Evolutionary conservation across 2,888 invertebrate genomes (phyloP), one percentile per base, ranked within the genome.

Genomic region (Stenurella melanura): DNA sequence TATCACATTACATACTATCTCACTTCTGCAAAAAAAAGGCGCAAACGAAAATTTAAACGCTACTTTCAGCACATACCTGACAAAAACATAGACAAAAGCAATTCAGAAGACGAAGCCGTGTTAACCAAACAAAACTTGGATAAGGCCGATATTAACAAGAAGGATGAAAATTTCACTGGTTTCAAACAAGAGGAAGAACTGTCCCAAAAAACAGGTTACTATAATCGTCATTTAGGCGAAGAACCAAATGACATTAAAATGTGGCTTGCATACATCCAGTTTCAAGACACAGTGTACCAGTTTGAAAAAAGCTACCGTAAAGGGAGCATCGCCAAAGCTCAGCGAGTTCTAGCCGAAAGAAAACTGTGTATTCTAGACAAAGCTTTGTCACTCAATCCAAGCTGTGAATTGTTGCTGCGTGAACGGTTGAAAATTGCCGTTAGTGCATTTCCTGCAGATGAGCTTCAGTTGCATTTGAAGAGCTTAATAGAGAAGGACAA

Each of bases 311-410:
- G 86, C 1, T 90, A 88, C 77, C 84, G 87, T 57, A 89, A 89
- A 83, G 89, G 89, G 19, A 89, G 89, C 76, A 87, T 89, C 66
- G 90, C 89, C 1, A 90, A 90, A 83, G 90, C 89, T 17, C 85
- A 87, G 63, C 83, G 88, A 74, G 90, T 89, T n/a, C 85, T 87
- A 74, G 89, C 88, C 19, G 91, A 93, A 84, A 91, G 92, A 72
- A 93, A 94, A 87, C 84, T 94, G 64, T 90, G 92, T 12, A 93
- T 93, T 61, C 86, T 93, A 9, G 92, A 93, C 73, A 92, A 91
- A 85, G 94, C 93, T 0, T 85, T 94, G 6, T 88, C 89, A 34
- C 89, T 90, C 60, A 93, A 94, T 89, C 89, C 90, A 3, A 89
- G 90, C 74, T 92, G 91, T 73, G 90, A 91, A 60, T 84, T 87